These are phyloP conservation scores for Nematolebias whitei DNA, from an alignment of 2,113 vertebrate species.

Conservation along the genomic window DNA sequence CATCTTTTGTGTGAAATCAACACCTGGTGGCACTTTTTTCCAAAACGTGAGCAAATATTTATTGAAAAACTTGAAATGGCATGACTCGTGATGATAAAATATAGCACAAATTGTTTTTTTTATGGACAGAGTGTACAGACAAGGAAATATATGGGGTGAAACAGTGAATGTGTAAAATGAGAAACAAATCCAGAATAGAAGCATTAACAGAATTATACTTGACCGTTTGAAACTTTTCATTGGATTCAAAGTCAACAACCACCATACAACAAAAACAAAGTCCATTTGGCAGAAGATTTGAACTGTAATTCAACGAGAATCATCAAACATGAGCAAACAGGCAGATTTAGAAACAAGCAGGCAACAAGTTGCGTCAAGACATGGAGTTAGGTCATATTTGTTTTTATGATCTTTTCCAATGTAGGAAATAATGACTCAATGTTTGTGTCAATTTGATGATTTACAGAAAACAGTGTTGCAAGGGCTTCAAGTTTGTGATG, in stretches of 20 bases:
- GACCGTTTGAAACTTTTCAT: neutral
- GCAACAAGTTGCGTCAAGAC: constrained; percentile 4
- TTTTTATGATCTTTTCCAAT: constrained; percentile 26
- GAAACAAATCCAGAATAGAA: neutral
- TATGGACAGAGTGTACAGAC: neutral
- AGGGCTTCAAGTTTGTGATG: constrained; percentile 96
- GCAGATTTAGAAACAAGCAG: constrained; percentile 22
- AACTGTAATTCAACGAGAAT: constrained; percentile 15
- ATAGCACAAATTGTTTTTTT: constrained; percentile 15
- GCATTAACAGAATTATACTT: too few relatives aligned
- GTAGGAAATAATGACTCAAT: constrained; percentile 11
- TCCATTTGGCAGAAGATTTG: neutral
- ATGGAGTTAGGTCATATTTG: constrained; percentile 1
- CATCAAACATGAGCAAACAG: constrained; percentile 31
- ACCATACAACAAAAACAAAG: neutral
- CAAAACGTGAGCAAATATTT: constrained; percentile 4
- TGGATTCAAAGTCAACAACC: neutral
- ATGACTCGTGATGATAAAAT: constrained; percentile 21
- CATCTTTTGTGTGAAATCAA: constrained; percentile 41
- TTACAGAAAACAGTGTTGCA: constrained; percentile 97
- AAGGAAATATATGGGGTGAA: neutral
- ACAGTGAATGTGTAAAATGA: neutral
- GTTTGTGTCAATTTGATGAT: constrained; percentile 55
- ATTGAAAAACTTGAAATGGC: constrained; percentile 18
- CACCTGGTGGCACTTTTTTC: constrained; percentile 55